Evolutionary conservation across 1,140 invertebrate genomes (phyloP), one percentile per base, ranked within the genome.

Genomic region (Akabosia matsudoensis): DNA sequence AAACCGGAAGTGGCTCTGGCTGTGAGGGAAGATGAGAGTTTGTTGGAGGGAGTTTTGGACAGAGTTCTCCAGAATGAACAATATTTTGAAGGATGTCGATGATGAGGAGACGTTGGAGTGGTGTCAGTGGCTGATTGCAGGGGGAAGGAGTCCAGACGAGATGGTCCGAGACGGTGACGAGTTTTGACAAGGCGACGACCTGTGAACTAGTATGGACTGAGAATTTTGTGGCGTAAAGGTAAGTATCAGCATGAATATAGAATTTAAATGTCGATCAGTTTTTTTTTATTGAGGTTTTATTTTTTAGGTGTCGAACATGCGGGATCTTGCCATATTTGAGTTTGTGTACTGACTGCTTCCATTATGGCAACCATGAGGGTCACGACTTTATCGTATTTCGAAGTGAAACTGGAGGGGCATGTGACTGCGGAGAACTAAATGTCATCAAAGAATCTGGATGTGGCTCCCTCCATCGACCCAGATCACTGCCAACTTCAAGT

Each of bases 311-410:
- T 87, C 91, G 96, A 22, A 98, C 97, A 0, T 99, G 97, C 88
- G 95, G 95, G 31, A 96, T 98, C 79, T 97, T 96, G 4, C 96
- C 96, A 0, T 98, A 96, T 85, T 98, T 99, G 96, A 97, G 96
- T n/a, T 89, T 99, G 22, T 98, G 97, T 84, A 92, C 94, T 0
- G 95, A 98, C 78, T 99, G 97, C 85, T 99, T 98, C 86, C 95
- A 97, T 86, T 92, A 92, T 79, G 96, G 96, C 33, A 93, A 98
- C 86, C 97, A 99, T 86, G 90, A 93, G 80, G 93, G 94, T 70
- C 97, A 99, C 87, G 97, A 99, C 86, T 98, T 96, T 86, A 98
- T 98, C 84, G 97, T 98, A 95, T 99, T 99, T 86, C 88, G 97
- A 54, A 96, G 93, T 80, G 95, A 97, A 87, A 95, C 96, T 13